Evolutionary conservation across 37 sponge, comb jelly and placozoan species (phyloP).

Genomic region (Spongia lamella): DNA sequence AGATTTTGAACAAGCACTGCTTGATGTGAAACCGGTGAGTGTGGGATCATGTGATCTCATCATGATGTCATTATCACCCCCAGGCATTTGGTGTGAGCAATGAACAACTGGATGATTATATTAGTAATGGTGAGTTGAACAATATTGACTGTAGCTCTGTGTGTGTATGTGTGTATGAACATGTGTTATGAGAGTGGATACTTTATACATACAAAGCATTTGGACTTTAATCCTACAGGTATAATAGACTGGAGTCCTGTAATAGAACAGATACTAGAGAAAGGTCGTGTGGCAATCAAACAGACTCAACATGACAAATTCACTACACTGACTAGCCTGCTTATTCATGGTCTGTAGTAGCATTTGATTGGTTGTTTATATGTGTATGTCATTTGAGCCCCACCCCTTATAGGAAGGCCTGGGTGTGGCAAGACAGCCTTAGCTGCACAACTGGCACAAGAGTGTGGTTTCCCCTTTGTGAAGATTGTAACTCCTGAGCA

Average conservation of each 20-base stretch:
- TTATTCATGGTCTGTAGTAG: constrained; percentile 69
- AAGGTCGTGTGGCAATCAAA: constrained; percentile 52
- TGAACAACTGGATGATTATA: constrained; percentile 71
- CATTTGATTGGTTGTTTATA: not conserved
- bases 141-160: not conserved
- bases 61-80: constrained; percentile 21
- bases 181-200: constrained; percentile 7
- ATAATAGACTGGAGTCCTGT: constrained; percentile 75
- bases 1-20: constrained; percentile 89
- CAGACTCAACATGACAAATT: constrained; percentile 57
- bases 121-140: constrained; percentile 78
- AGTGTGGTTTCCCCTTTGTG: constrained; percentile 84
- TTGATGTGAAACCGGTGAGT: constrained; percentile 87
- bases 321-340: constrained; percentile 79
- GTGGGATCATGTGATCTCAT: not conserved
- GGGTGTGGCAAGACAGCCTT: constrained; percentile 96
- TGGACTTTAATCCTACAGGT: constrained; percentile 29
- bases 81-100: constrained; percentile 86
- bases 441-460: constrained; percentile 81
- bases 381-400: not conserved
- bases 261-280: constrained; percentile 66
- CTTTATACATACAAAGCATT: not conserved
- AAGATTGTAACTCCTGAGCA: constrained; percentile 83
- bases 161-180: not conserved
- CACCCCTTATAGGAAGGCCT: constrained; percentile 30